Evolutionary conservation across 2,797 vertebrate species (phyloP).

Genomic region (Lutjanus argentimaculatus): DNA sequence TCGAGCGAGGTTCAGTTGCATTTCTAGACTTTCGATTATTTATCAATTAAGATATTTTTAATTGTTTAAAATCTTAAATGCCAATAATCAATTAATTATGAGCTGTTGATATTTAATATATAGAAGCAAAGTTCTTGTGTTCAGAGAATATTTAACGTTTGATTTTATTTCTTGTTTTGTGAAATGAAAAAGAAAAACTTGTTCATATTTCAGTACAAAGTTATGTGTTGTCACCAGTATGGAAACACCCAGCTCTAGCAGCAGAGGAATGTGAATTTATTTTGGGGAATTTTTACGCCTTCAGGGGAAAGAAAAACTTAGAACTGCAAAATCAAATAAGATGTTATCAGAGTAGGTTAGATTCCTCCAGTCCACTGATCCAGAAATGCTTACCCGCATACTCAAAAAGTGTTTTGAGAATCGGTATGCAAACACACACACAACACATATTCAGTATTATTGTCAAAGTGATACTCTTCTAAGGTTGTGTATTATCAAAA

Average conservation of each 20-base stretch:
- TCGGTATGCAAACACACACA: background rate
- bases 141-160: too few species aligned
- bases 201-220: background rate
- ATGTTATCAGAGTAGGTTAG: too few species aligned
- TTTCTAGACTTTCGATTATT: too few species aligned
- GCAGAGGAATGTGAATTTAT: background rate
- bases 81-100: too few species aligned
- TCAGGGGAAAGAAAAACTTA: background rate
- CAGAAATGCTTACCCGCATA: background rate
- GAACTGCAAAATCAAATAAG: background rate
- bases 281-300: background rate
- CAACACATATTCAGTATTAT: conserved; percentile 24
- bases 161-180: background rate
- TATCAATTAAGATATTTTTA: too few species aligned
- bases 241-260: background rate
- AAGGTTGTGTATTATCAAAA: background rate
- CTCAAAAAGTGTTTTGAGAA: background rate
- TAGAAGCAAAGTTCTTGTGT: too few species aligned
- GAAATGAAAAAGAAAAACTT: too few species aligned
- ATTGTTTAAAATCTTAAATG: too few species aligned
- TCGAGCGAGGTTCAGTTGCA: too few species aligned
- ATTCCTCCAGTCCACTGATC: background rate
- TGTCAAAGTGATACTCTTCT: conserved; percentile 11
- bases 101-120: too few species aligned
- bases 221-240: too few species aligned